These are phyloP conservation scores for Sarcophaga carnaria DNA, from an alignment of 2,888 invertebrate genomes.

Conservation along the genomic window DNA sequence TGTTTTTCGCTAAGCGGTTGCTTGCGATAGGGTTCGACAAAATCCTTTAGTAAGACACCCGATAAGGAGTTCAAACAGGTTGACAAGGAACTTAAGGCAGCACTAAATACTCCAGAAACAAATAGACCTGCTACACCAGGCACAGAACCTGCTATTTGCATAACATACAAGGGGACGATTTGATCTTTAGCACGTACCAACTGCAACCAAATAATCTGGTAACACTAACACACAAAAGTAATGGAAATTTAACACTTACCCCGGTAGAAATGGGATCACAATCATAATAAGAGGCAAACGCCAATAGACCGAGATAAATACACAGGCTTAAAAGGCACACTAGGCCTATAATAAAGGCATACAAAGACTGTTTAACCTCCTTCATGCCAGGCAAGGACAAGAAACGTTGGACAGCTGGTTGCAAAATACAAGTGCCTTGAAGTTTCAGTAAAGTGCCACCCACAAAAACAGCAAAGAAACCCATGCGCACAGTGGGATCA, in stretches of 20 bases:
- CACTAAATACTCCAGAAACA: conserved; percentile 94
- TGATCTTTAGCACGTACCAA: conserved; percentile 90
- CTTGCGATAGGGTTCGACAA: conserved; percentile 87
- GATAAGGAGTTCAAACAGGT: conserved; percentile 90
- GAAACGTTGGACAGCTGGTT: conserved; percentile 92
- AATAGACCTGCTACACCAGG: conserved; percentile 93
- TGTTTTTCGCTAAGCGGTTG: conserved; percentile 83
- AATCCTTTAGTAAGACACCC: conserved; percentile 89
- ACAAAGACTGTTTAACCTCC: conserved; percentile 87
- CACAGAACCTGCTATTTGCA: conserved; percentile 88
- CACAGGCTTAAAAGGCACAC: conserved; percentile 85
- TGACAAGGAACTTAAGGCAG: conserved; percentile 91
- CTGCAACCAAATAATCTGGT: conserved; percentile 78
- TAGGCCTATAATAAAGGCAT: conserved; percentile 86
- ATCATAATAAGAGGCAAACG: conserved; percentile 88
- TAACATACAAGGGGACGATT: conserved; percentile 90
- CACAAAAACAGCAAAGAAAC: conserved; percentile 88
- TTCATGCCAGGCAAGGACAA: conserved; percentile 87
- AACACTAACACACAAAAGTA: too few species aligned
- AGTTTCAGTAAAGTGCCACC: conserved; percentile 90
- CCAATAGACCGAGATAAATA: conserved; percentile 87
- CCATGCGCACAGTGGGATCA: conserved; percentile 89
- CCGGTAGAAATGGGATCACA: conserved; percentile 90
- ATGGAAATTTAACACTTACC: conserved; percentile 79
- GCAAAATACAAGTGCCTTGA: conserved; percentile 89